Base-by-base conservation (phyloP, 2,888 invertebrate genomes). In the Hemaris fuciformis region DNA sequence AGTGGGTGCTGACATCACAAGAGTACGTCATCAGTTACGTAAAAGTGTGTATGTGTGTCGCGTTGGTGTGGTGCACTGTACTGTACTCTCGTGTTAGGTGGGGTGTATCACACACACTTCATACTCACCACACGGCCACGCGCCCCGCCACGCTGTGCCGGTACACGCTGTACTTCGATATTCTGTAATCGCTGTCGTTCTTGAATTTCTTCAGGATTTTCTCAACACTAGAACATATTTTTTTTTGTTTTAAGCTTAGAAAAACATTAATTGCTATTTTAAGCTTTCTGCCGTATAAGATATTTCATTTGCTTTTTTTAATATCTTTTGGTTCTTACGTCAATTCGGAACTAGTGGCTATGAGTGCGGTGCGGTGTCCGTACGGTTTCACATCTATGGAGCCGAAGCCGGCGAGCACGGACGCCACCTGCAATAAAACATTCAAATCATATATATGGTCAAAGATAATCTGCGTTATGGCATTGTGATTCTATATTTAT, bases 341-440 rank as follows among this genome's bases (percentile, higher is more conserved):
- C 65, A 81, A 77, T 65, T 93, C 93, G 75, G 93, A 94, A 66
- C 91, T 86, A 22, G 95, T 93, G 1, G 96, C 96, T 38, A 96
- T 88, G 18, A 96, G 82, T 3, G 94, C 94, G 3, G 91, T 84
- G 48, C 84, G 85, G 25, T 77, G 78, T 10, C 94, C 92, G 64
- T 91, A 84, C 42, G 93, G 92, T 75, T 93, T 94, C 10, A 96
- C 87, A 81, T 96, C 96, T 27, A 95, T 91, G 42, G 92, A 90
- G 0, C 96, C 96, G 80, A 90, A 95, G 13, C 83, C 79, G 10
- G 94, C 93, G 60, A 96, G 89, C 62, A 93, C 80, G 38, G 92
- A 84, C 45, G 93, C 88, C 67, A 95, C 82, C 95, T 95, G 77
- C 25, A 63, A 70, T 64, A 69, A 69, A 68, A 67, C 62, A 70